phyloP scores from a whole-genome alignment of 2,888 invertebrate genomes.

The Clunio marinus region DNA sequence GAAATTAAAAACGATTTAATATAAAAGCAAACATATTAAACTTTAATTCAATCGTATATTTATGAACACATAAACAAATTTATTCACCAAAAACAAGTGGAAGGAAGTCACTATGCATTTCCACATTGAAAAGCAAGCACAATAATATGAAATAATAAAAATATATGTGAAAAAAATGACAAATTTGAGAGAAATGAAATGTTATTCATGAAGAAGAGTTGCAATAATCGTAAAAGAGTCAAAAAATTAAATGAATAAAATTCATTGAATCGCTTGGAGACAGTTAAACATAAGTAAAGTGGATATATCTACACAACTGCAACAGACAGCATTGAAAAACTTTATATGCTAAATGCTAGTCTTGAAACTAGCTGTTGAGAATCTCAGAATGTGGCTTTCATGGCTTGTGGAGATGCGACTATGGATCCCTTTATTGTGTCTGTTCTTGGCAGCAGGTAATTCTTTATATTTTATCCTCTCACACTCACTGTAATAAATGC shows the following conservation, averaged over 20 bases:
- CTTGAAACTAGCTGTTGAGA: constrained; percentile 24
- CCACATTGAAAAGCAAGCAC: neutral
- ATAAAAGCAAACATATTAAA: constrained; percentile 15
- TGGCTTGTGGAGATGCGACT: constrained; percentile 10
- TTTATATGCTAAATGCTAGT: constrained; percentile 31
- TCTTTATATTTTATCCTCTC: constrained; percentile 3
- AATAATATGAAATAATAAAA: neutral
- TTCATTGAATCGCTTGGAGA: constrained; percentile 22
- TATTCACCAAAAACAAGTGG: neutral
- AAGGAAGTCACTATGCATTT: neutral
- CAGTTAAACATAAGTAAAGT: too few species aligned
- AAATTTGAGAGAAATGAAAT: constrained; percentile 14
- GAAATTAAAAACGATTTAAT: constrained; percentile 17
- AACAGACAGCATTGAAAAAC: constrained; percentile 21
- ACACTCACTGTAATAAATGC: neutral
- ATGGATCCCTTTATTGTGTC: constrained; percentile 25
- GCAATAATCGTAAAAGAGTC: neutral
- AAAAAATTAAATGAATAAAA: constrained; percentile 31
- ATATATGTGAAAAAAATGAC: neutral
- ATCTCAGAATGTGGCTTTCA: constrained; percentile 26
- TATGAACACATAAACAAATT: neutral
- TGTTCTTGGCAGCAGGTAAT: constrained; percentile 37
- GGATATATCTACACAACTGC: too few species aligned
- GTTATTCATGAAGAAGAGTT: neutral
- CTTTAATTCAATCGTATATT: neutral